Percentiles rank a stretch among this genome's conserved stretches.
Evolutionary conservation across 2,113 vertebrate species (phyloP).

Genomic region (Gallinago jamesoni): DNA sequence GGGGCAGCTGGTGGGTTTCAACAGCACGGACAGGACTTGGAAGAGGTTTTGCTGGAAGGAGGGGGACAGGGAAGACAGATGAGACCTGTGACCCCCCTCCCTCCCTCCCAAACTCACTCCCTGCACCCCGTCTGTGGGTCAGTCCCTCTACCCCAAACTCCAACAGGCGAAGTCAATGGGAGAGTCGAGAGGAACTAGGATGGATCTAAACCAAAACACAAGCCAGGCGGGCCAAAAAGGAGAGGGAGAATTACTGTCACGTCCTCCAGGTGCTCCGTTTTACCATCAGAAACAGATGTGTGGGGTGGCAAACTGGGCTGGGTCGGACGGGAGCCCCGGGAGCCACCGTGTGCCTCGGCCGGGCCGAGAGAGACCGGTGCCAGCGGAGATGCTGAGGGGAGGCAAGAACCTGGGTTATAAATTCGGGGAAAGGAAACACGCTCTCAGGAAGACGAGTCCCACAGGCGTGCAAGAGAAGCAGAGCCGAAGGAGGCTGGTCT

Average conservation of each 20-base stretch:
- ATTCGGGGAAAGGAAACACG: no score
- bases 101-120: background rate
- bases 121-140: background rate
- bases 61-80: background rate
- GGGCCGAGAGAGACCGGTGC: no score
- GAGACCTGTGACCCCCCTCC: background rate
- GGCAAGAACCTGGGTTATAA: rapidly evolving
- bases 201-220: no score
- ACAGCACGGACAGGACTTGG: rapidly evolving
- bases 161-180: background rate
- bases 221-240: background rate
- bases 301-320: background rate
- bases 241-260: background rate
- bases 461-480: background rate
- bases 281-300: rapidly evolving
- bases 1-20: background rate
- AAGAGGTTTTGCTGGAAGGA: background rate
- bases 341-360: background rate
- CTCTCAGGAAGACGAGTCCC: background rate
- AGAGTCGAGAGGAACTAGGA: background rate
- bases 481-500: background rate
- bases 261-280: rapidly evolving
- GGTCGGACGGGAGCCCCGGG: background rate
- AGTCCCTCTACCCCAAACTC: no score
- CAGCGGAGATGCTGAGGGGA: background rate